phyloP scores from a whole-genome alignment of 35 echinoderm and acorn worm species.

The Amphiura filiformis region DNA sequence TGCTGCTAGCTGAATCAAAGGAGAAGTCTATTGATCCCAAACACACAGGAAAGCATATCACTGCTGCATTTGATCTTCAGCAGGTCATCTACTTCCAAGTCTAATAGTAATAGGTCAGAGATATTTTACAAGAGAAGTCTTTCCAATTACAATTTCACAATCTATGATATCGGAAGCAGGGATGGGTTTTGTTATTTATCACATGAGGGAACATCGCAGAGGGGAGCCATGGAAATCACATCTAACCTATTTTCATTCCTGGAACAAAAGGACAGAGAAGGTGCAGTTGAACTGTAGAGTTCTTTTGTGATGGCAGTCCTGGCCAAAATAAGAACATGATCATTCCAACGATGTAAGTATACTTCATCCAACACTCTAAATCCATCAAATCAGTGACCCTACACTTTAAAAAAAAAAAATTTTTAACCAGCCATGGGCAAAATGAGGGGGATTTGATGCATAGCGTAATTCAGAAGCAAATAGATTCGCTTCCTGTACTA shows the following conservation, averaged over 20 bases:
- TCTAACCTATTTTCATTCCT: background rate
- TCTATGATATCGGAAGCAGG: background rate
- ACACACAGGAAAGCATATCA: too few species aligned
- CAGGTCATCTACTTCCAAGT: conserved; percentile 39
- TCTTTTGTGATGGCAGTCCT: background rate
- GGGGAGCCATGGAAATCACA: background rate
- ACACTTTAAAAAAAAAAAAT: too few species aligned
- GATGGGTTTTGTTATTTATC: background rate
- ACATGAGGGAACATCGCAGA: background rate
- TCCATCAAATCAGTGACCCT: background rate
- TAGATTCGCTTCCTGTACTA: too few species aligned
- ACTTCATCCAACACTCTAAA: background rate
- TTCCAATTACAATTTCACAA: conserved; percentile 22
- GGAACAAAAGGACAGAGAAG: background rate
- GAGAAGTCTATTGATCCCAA: too few species aligned
- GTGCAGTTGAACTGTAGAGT: background rate
- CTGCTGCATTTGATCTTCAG: conserved; percentile 49
- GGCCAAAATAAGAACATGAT: background rate
- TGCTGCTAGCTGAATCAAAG: too few species aligned
- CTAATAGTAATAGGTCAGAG: conserved; percentile 19
- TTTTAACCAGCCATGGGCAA: background rate
- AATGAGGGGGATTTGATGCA: background rate
- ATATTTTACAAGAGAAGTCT: conserved; percentile 49
- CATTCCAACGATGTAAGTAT: background rate
- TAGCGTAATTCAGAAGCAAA: too few species aligned